Percentiles rank a stretch among this genome's conserved stretches.
Conservation (phyloP, 2,797 vertebrate species). For the Atherinosoma microstoma region DNA sequence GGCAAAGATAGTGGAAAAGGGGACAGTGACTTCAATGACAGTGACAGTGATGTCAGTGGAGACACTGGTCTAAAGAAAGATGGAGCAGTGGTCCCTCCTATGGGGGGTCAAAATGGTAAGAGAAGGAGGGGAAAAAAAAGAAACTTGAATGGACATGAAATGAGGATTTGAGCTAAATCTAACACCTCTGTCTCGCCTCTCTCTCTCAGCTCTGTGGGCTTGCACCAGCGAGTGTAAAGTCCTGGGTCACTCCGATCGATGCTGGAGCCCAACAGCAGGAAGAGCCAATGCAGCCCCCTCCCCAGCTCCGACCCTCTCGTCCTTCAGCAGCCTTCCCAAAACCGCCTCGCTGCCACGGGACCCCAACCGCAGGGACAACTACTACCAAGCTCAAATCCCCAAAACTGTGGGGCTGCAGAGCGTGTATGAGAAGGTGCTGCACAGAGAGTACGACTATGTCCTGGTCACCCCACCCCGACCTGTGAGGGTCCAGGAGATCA, state of each 20-base stretch:
- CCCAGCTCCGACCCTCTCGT: slow-evolving; percentile 81
- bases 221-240: slow-evolving; percentile 97
- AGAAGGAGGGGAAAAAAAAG: not conserved
- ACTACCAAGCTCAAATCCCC: slow-evolving; percentile 93
- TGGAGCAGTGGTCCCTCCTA: slow-evolving; percentile 69
- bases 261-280: slow-evolving; percentile 93
- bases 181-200: not conserved
- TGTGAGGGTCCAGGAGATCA: slow-evolving; percentile 88
- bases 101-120: slow-evolving; percentile 89
- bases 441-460: slow-evolving; percentile 92
- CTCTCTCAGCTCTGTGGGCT: slow-evolving; percentile 90
- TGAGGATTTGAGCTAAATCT: not conserved
- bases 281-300: slow-evolving; percentile 83
- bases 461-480: slow-evolving; percentile 89
- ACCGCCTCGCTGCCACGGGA: slow-evolving; percentile 92
- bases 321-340: slow-evolving; percentile 88
- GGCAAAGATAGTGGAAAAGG: slow-evolving; percentile 98
- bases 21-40: slow-evolving; percentile 98
- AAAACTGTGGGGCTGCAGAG: slow-evolving; percentile 95
- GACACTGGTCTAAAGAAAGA: slow-evolving; percentile 92
- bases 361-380: slow-evolving; percentile 91
- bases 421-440: slow-evolving; percentile 95
- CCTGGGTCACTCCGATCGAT: slow-evolving; percentile 96
- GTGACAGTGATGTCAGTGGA: slow-evolving; percentile 94
- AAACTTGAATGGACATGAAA: not conserved